Conservation (phyloP, 2,797 vertebrate species). For the Pitangus sulphuratus region DNA sequence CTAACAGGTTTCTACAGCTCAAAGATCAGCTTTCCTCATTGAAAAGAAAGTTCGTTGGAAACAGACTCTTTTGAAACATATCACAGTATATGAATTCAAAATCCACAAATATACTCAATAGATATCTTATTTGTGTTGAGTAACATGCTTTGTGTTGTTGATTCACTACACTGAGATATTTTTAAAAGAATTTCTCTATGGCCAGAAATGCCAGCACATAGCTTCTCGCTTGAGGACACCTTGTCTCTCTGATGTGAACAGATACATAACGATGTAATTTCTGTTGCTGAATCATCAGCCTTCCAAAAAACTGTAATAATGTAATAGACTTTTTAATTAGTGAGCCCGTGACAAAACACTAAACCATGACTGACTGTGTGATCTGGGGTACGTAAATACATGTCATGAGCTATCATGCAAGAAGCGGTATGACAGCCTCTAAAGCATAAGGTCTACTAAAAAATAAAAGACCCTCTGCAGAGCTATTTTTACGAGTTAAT, state of each 20-base stretch:
- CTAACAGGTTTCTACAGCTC: neutral
- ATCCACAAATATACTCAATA: neutral
- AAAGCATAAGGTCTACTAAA: neutral
- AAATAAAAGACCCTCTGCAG: neutral
- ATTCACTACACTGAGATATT: neutral
- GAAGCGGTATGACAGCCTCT: neutral
- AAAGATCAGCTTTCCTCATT: neutral
- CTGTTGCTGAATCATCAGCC: neutral
- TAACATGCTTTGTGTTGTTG: neutral
- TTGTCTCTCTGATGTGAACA: neutral
- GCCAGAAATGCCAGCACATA: neutral
- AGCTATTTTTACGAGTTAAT: neutral
- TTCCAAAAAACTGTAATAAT: neutral
- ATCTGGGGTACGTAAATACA: neutral
- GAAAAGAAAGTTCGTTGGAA: neutral
- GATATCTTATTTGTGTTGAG: neutral
- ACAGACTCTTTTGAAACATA: neutral
- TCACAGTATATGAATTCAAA: neutral
- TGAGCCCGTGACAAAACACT: neutral
- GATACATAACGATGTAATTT: neutral
- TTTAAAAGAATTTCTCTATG: neutral
- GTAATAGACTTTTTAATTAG: slow-evolving; percentile 17
- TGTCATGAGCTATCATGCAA: neutral
- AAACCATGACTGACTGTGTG: neutral
- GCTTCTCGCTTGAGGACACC: neutral